Conservation (phyloP, 1,140 invertebrate species). For the Potamilus streckersoni region DNA sequence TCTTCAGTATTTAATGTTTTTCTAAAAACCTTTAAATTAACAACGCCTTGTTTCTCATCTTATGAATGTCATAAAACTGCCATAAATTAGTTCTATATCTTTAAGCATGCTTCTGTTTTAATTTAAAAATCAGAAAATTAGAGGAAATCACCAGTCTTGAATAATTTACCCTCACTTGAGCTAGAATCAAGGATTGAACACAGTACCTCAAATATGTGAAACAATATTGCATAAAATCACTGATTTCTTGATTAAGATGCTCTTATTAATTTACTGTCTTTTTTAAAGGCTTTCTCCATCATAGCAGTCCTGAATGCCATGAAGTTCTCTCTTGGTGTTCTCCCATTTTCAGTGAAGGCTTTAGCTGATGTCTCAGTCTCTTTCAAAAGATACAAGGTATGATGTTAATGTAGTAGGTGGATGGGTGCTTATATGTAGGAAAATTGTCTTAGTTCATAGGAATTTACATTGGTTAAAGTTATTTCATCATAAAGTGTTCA, state of each 20-base stretch:
- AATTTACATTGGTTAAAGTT: neutral
- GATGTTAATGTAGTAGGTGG: neutral
- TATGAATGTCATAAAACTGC: too few relatives aligned
- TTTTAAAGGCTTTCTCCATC: constrained; percentile 62
- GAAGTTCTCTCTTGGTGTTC: constrained; percentile 55
- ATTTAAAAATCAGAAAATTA: too few relatives aligned
- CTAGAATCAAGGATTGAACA: too few relatives aligned
- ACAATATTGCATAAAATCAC: neutral
- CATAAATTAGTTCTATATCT: too few relatives aligned
- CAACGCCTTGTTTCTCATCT: too few relatives aligned
- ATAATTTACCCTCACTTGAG: too few relatives aligned
- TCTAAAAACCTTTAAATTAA: too few relatives aligned
- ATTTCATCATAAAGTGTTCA: neutral
- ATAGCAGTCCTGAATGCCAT: constrained; percentile 63
- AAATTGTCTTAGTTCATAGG: neutral
- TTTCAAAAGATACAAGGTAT: constrained; percentile 66
- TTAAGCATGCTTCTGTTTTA: too few relatives aligned
- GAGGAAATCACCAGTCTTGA: too few relatives aligned
- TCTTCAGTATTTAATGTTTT: too few relatives aligned
- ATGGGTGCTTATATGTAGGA: neutral
- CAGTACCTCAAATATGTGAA: too few relatives aligned
- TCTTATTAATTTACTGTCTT: neutral
- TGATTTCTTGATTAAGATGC: neutral
- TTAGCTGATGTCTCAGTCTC: constrained; percentile 62
- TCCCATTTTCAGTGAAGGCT: constrained; percentile 58